Base-by-base conservation (phyloP, 1,140 invertebrate genomes). In the Trichogramma pretiosum region DNA sequence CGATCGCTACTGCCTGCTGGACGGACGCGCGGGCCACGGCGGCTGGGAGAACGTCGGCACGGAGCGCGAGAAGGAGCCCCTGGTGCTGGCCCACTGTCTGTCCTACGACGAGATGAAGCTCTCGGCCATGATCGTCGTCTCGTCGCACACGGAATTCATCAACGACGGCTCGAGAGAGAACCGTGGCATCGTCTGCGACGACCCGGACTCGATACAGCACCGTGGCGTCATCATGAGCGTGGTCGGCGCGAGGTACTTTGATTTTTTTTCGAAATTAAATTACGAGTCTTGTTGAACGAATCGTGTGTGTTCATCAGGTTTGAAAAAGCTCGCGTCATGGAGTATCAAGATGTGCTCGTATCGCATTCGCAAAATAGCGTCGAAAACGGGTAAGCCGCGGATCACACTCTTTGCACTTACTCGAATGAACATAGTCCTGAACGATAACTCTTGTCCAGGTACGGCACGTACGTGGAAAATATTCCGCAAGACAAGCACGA, bases 151-250 rank as follows among this genome's bases (percentile, higher is more conserved):
- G 2, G 76, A 76, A 54, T 82, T 82, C 53, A 74, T 82, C 39
- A 83, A 83, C 49, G 72, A 81, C 54, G 81, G 80, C 3, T 63
- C 69, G 13, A 67, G 80, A n/a, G 63, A 70, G 10, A 83, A 82
- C 54, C 59, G 59, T 41, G 81, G 79, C 2, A 58, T 72, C 2
- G 61, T 75, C 7, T 60, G 48, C 40, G 53, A 52, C 34, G 58
- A 64, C 47, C 57, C 60, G 13, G 61, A 63, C 35, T 59, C 56
- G 17, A 49, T 68, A 32, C 63, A 70, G 50, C 58, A 59, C 2
- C 56, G 60, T 23, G 70, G 70, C n/a, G 61, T 72, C 11, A 64
- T 72, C 40, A 64, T 67, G 54, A 58, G 65, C 40, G 59, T 66
- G 16, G 47, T 67, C 30, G 65, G 64, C 53, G 52, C 62, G 37